Base-by-base conservation (phyloP, 1,140 invertebrate species). In the Drepana arcuata region DNA sequence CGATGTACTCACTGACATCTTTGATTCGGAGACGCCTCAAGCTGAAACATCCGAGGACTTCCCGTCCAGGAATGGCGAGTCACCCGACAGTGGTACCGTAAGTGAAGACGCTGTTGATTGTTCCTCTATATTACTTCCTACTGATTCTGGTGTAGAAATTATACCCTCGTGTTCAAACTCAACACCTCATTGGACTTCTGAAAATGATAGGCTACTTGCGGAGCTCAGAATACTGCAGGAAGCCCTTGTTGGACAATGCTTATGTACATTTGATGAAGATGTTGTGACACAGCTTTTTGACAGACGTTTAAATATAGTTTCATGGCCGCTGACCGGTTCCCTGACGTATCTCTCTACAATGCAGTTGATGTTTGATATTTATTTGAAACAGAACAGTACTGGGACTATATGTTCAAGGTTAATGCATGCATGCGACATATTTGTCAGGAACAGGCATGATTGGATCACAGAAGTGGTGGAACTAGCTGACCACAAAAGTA, bases 391-490 rank as follows among this genome's bases (percentile, higher is more conserved):
- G 71, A 93, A 93, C 51, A 88, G 87, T 18, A 89, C 89, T 49
- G 92, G 93, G 1, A 86, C 90, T 13, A 91, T 95, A 71, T 95
- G 93, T 75, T 88, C 89, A 15, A 88, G 89, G 45, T 87, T 95
- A 18, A 88, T 89, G 68, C 88, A 92, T 53, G 88, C 93, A 9
- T 93, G 92, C 75, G 89, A 93, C 54, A 88, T 88, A n/a, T 82
- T 95, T 15, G 88, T 93, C 42, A 85, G 89, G 27, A 93, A 94
- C 70, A 91, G 92, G 70, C 89, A 92, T 59, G 91, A 82, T 41
- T 88, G 95, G 48, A 90, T 95, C 27, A 91, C 93, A 53, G 91
- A 94, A 78, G 89, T 95, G 33, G 89, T 95, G 27, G 90, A 92
- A 28, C 82, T 95, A 33, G 88, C 92, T 0, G 88, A 90, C 48